Evolutionary conservation across 2,113 vertebrate species (phyloP).

Genomic region (Eulemur rufifrons): DNA sequence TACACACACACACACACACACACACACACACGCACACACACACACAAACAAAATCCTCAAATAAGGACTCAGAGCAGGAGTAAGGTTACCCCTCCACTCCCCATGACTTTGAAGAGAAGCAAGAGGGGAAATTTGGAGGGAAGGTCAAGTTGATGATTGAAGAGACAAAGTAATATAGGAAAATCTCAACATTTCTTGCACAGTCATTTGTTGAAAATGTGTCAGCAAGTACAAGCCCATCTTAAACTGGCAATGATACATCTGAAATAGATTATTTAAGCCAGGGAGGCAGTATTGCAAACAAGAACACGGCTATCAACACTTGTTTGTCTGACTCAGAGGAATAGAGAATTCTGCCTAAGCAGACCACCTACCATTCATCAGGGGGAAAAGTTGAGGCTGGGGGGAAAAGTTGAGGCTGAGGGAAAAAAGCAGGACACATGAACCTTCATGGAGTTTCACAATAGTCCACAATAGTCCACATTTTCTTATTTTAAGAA

Average conservation of each 20-base stretch:
- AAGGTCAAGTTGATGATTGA: constrained; percentile 32
- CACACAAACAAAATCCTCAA: neutral
- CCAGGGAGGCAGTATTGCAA: constrained; percentile 1
- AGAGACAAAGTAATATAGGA: constrained; percentile 28
- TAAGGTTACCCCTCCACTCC: neutral
- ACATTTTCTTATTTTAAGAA: constrained; percentile 26
- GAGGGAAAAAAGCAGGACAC: neutral
- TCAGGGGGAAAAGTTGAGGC: neutral
- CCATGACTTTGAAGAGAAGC: neutral
- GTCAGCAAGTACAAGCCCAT: constrained; percentile 59
- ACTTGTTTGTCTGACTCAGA: constrained; percentile 59
- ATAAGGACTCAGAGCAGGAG: neutral
- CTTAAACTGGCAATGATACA: constrained; percentile 44
- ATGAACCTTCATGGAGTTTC: neutral
- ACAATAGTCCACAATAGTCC: neutral
- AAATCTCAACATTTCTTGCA: constrained; percentile 48
- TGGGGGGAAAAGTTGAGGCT: neutral
- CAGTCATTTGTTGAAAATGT: constrained; percentile 63
- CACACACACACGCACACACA: neutral
- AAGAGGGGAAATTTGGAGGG: constrained; percentile 18
- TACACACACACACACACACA: neutral
- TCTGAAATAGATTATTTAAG: constrained; percentile 71
- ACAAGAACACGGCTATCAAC: constrained; percentile 51
- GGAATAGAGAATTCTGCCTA: constrained; percentile 19
- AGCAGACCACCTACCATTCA: constrained; percentile 36